Conservation (phyloP, 2,888 invertebrate genomes). For the Oxycera nigricornis region DNA sequence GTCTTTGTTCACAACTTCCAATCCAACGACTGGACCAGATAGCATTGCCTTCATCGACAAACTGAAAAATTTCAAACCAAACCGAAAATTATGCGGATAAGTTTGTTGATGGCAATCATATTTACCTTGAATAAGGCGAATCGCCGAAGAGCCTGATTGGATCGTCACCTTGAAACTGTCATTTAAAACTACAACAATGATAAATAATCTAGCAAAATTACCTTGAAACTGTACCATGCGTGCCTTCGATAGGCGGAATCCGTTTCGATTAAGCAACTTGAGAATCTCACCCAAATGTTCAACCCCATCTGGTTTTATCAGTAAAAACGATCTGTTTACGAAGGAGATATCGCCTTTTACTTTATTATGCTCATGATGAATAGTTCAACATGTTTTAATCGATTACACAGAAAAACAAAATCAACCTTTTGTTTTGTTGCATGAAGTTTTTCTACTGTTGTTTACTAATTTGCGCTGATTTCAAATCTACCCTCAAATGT, state of each 20-base stretch:
- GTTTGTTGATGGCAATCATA: no score
- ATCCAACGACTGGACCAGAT: slow-evolving; percentile 54
- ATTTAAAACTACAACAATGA: slow-evolving; percentile 52
- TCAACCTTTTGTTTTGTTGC: no score
- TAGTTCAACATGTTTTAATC: no score
- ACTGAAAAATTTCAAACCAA: neutral
- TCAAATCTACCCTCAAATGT: no score
- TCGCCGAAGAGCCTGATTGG: no score
- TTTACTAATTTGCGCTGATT: no score
- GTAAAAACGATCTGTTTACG: slow-evolving; percentile 76
- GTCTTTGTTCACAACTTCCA: slow-evolving; percentile 58
- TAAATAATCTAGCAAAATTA: slow-evolving; percentile 72
- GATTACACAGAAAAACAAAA: no score
- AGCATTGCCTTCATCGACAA: slow-evolving; percentile 35
- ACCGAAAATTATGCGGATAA: no score
- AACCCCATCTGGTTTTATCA: slow-evolving; percentile 78
- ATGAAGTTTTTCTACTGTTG: no score
- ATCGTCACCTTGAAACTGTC: neutral
- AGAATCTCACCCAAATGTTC: slow-evolving; percentile 78
- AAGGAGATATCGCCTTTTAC: no score
- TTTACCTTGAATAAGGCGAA: no score
- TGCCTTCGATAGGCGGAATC: slow-evolving; percentile 71
- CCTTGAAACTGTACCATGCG: slow-evolving; percentile 74
- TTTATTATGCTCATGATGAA: no score
- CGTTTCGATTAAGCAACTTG: slow-evolving; percentile 68